Evolutionary conservation across 2,888 invertebrate species (phyloP).

Genomic region (Drosophila eohydei): DNA sequence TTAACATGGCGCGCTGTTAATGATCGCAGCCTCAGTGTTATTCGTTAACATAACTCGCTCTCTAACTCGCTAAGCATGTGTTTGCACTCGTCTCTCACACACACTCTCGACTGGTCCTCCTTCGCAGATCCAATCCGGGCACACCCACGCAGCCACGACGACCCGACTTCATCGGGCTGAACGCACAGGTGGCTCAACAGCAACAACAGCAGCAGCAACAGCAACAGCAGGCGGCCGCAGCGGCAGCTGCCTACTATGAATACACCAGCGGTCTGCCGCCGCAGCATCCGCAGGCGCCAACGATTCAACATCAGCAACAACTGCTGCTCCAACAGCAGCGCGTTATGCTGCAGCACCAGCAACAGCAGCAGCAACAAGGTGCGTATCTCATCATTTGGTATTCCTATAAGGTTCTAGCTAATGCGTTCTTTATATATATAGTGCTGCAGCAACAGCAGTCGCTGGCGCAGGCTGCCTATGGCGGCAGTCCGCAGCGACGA

Average conservation of each 20-base stretch:
- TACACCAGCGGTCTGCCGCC: constrained; percentile 84
- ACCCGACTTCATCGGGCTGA: constrained; percentile 94
- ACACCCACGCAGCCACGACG: constrained; percentile 95
- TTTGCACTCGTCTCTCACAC: not conserved
- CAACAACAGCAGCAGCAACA: constrained; percentile 78
- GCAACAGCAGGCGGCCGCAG: constrained; percentile 80
- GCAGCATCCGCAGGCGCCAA: constrained; percentile 84
- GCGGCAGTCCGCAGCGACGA: constrained; percentile 90
- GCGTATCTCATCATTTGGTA: constrained; percentile 17
- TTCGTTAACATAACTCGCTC: constrained; percentile 28
- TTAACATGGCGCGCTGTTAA: constrained; percentile 22
- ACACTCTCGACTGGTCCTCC: constrained; percentile 2
- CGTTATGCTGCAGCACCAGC: constrained; percentile 79
- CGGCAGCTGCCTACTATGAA: constrained; percentile 84
- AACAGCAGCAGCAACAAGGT: constrained; percentile 77
- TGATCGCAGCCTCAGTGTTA: constrained; percentile 21
- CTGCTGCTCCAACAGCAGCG: constrained; percentile 84
- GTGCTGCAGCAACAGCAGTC: constrained; percentile 70
- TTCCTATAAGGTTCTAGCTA: fast-evolving
- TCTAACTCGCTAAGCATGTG: constrained; percentile 13
- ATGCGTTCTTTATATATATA: not conserved
- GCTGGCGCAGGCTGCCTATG: constrained; percentile 78
- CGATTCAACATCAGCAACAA: constrained; percentile 84
- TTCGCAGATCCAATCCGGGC: constrained; percentile 94
- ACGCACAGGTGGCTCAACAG: constrained; percentile 81